Base-by-base conservation (phyloP, 30 jellyfish, hydroid and myxozoan genomes). In the Turritopsis dohrnii region DNA sequence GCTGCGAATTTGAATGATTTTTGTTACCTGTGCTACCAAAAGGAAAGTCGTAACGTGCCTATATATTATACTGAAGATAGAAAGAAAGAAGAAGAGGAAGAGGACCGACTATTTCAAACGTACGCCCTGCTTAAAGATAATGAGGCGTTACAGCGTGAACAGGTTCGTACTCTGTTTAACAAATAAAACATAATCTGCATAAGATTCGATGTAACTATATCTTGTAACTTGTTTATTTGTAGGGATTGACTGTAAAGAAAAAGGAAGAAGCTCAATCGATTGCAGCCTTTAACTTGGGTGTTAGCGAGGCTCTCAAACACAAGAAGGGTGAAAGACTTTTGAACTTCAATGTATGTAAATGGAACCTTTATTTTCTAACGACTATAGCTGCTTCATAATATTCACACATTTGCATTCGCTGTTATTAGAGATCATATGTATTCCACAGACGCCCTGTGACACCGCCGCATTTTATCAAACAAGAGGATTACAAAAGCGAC, bases 1-100 rank as follows among this genome's bases (percentile, higher is more conserved):
- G 81, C 86, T 7, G 94, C 89, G 31, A 94, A 85, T 79, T 89
- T 90, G 83, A 96, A 91, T 71, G 99, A 94, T 27, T 54, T 94
- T 76, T 94, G 99, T 73, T 94, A 94, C 79, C 81, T 94, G 52
- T 94, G 99, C 77, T 88, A 94, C 66, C 96, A 94, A 71, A 89
- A 94, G 25, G 96, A 88, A 1, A 89, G 94, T 53, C 88, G 96
- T 53, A 94, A 94, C 81, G 83, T 87, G 41, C 96, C 96, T 20
- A 85, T 94, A 65, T 86, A 85, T 69, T 86, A 29, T 66, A 88
- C 92, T 26, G 96, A 88, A 30, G 96, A 94, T 30, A 89, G 95
- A 29, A 94, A 83, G 76, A 72, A 81, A 29, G 87, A 94, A 69
- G 99, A 94, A 52, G 74, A 75, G 29, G 96, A 94, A 22, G 96